Conservation (phyloP, 2,797 vertebrate species). For the Macropus fuliginosus region DNA sequence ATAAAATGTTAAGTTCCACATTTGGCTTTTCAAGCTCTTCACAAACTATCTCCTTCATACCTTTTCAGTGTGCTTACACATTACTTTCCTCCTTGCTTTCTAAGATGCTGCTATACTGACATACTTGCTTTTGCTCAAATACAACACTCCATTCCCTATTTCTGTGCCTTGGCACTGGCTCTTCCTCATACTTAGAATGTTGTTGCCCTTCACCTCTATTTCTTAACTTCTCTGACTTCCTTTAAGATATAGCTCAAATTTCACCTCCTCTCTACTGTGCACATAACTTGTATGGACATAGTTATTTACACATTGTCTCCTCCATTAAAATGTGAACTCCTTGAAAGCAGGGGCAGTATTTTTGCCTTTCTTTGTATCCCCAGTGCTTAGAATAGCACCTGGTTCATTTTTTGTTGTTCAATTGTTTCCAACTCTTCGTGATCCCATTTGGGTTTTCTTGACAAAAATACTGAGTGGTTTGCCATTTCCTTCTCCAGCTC, state of each 20-base stretch:
- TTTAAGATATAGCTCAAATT: neutral
- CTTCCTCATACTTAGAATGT: neutral
- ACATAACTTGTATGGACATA: neutral
- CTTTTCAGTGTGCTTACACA: neutral
- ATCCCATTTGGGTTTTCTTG: no score
- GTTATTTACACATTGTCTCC: neutral
- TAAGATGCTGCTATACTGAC: neutral
- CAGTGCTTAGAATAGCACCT: neutral
- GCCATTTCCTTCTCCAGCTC: no score
- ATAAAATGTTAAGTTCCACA: neutral
- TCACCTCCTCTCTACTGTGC: neutral
- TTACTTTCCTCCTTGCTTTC: neutral
- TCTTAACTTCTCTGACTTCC: neutral
- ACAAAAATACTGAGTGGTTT: no score
- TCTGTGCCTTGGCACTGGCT: neutral
- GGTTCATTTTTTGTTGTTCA: neutral
- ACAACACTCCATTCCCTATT: neutral
- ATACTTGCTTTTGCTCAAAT: neutral
- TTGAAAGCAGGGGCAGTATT: neutral
- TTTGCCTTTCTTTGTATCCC: neutral
- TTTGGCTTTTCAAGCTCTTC: neutral
- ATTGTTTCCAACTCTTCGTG: neutral
- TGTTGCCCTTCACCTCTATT: neutral
- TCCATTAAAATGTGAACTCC: neutral
- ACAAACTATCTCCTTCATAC: neutral